Conservation (phyloP, 2,888 invertebrate genomes). For the Lapara coniferarum region DNA sequence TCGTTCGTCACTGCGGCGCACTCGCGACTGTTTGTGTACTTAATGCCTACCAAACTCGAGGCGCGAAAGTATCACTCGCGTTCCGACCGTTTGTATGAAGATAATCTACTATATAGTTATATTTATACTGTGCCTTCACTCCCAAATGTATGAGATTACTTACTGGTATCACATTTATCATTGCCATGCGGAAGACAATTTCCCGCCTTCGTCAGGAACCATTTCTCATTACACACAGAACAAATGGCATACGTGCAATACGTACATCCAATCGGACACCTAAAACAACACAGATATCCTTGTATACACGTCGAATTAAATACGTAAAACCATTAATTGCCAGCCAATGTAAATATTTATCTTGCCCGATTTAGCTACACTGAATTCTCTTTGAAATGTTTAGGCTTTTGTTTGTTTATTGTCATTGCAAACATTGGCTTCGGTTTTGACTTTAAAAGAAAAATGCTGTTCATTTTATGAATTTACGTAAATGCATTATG, state of each 20-base stretch:
- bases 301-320: conserved; percentile 20
- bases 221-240: conserved; percentile 88
- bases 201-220: conserved; percentile 89
- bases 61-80: too few species aligned
- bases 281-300: conserved; percentile 41
- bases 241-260: conserved; percentile 89
- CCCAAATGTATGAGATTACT: conserved; percentile 54
- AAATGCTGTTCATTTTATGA: background rate
- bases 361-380: conserved; percentile 4
- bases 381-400: conserved; percentile 17
- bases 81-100: too few species aligned
- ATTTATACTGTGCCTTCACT: too few species aligned
- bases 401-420: conserved; percentile 12
- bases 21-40: too few species aligned
- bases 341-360: conserved; percentile 13
- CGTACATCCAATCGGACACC: conserved; percentile 90
- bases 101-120: too few species aligned
- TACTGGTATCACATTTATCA: conserved; percentile 89
- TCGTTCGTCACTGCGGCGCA: too few species aligned
- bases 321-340: conserved; percentile 21
- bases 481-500: background rate
- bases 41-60: too few species aligned
- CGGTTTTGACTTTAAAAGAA: too few species aligned
- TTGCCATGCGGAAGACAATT: conserved; percentile 89
- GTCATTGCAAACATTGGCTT: conserved; percentile 1